Evolutionary conservation across 1,140 invertebrate species (phyloP), one percentile per base, ranked within the genome.

Genomic region (Coboldia fuscipes): DNA sequence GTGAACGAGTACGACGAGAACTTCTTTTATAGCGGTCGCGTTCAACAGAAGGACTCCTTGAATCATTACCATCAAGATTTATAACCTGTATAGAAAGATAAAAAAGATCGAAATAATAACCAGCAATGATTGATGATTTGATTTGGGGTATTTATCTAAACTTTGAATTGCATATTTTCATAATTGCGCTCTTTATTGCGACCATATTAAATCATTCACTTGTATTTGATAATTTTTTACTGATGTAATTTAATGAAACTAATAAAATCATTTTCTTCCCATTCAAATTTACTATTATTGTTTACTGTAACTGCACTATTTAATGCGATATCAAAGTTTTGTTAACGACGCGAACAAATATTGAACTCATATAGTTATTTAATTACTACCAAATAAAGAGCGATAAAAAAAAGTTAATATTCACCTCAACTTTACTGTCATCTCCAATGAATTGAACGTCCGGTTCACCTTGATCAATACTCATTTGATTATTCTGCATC

Each of bases 11-110:
- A 21, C 55, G 48, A 18, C 50, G 40, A 14, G 52, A 41, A n/a
- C 45, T 42, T 16, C 49, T 45, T 37, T 51, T 54, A 36, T 61
- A 55, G n/a, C 60, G 50, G 20, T 61, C 57, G 15, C 63, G 61
- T 34, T 56, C 54, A 3, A 66, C 63, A n/a, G 67, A 62, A 15
- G 65, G 62, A 45, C 65, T 69, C 34, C 63, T 60, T 35, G 45
- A 61, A 58, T 62, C 58, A 34, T 50, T 59, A 24, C 60, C 57
- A 47, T 65, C 63, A 43, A 65, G 48, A 41, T 59, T 64, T 40
- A 65, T 65, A 35, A 64, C 58, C 56, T 65, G 46, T 23, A 23
- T 7, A 23, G 6, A 23, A 23, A 6, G 12, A 23, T 7, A 23
- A 23, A 23, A 23, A 29, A 10, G 27, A 29, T 29, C 27, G 14